Evolutionary conservation across 1,140 invertebrate species (phyloP), one percentile per base, ranked within the genome.

Genomic region (Drosophila parabipectinata): DNA sequence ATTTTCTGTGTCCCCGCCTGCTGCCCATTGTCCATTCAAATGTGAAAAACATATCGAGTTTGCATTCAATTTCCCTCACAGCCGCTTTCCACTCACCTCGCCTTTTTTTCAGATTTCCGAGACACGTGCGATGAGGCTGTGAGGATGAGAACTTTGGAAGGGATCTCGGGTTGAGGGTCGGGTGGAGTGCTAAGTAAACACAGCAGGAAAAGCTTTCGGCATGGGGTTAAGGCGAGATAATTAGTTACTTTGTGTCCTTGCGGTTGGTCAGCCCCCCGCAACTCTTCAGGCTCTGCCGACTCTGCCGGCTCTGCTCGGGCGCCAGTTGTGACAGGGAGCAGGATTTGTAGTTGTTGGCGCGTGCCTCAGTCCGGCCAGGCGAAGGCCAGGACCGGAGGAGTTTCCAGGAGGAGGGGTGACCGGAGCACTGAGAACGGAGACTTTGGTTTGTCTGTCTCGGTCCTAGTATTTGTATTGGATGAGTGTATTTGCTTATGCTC

Each of bases 201-300:
- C 72, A 75, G 72, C 72, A 75, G 72, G 61, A 64, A 57, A 4
- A 37, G 45, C 58, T 64, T 52, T 37, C 52, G 60, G 72, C 34
- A 75, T 75, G 71, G 76, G 80, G 80, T 79, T 80, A 84, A 85
- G 82, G 81, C 81, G 82, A 85, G 83, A 85, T 85, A 85, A 85
- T 85, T 85, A 85, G 81, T 85, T 85, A 85, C 81, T 87, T 85
- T 85, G 78, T 87, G 68, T 87, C 82, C 73, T 77, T 85, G 81
- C 63, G 77, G 68, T 59, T 55, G 55, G 28, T 55, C 62, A 37
- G 58, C 59, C 52, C 15, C 59, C 30, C 55, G 26, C 28, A n/a
- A 28, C 56, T 53, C 26, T 6, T 6, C 26, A 37, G 0, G 12
- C 0, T 3, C 37, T 14, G 2, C 45, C n/a, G 7, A 21, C 9